Evolutionary conservation across 1,140 invertebrate genomes (phyloP), one percentile per base, ranked within the genome.

Genomic region (Sarcophaga peregrina): DNA sequence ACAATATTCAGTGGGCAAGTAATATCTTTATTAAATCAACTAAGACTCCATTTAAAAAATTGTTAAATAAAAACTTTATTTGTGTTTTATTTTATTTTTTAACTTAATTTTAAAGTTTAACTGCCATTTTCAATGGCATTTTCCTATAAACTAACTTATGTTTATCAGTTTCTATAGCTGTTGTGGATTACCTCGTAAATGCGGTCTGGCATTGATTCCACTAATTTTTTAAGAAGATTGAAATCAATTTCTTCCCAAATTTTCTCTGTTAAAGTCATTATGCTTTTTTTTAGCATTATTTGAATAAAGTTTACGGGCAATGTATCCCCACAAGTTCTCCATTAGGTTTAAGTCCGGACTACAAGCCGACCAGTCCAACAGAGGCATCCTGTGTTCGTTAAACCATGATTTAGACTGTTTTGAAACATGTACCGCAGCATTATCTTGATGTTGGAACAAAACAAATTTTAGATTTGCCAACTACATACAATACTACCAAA

Each of bases 331-430:
- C n/a, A n/a, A n/a, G n/a, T n/a, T n/a, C n/a, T n/a, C n/a, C n/a
- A n/a, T n/a, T n/a, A n/a, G n/a, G n/a, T 25, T 68, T 68, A 75
- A 45, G 73, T 75, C 45, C 25, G 73, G 73, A 75, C 45, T 75
- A 37, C 20, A 46, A 46, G 20, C 73, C 20, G 73, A 25, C 4
- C 73, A 75, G 73, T 75, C 25, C 73, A 75, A 75, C 25, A 75
- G 25, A 9, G 5, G 25, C 7, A 75, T 46, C 5, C 10, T 45
- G 17, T 75, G 8, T 11, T 46, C 73, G 8, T 9, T 46, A 75
- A 75, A 75, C 73, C 73, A 75, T 13, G 20, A 37, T 46, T 25
- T 25, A 9, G 73, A 45, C 17, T 37, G 45, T 46, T 46, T 37
- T 15, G 25, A 45, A 37, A 75, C 17, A 75, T 75, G 73, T 9